Evolutionary conservation across 2,888 invertebrate genomes (phyloP).

Genomic region (Phragmatobia fuliginosa): DNA sequence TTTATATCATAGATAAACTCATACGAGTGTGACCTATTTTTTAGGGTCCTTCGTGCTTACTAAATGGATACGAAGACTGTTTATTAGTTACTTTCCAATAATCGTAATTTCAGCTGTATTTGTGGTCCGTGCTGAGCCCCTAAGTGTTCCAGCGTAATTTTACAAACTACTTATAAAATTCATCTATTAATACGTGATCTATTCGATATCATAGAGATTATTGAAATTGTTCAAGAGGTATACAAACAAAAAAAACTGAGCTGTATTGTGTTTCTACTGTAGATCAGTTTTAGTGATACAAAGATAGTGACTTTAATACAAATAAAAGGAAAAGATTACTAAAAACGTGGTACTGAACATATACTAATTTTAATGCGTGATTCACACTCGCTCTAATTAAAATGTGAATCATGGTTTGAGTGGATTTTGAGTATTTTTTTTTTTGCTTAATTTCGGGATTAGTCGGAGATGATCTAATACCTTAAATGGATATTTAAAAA

Average conservation of each 20-base stretch:
- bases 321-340: slow-evolving; percentile 1
- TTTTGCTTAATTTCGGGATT: slow-evolving; percentile 36
- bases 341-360: not conserved
- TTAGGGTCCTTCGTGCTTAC: not conserved
- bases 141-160: not conserved
- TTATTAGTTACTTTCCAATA: not conserved
- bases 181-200: too few relatives aligned
- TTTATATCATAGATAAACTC: slow-evolving; percentile 47
- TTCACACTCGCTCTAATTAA: slow-evolving; percentile 62
- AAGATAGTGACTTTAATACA: not conserved
- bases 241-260: not conserved
- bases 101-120: not conserved
- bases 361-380: slow-evolving; percentile 56
- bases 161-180: too few relatives aligned
- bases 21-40: slow-evolving; percentile 41
- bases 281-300: not conserved
- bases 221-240: not conserved
- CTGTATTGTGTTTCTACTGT: not conserved
- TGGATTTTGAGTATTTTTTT: slow-evolving; percentile 48
- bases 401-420: slow-evolving; percentile 63
- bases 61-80: not conserved
- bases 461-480: slow-evolving; percentile 60
- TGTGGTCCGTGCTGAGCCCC: not conserved
- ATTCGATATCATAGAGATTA: not conserved
- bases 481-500: slow-evolving; percentile 48